Base-by-base conservation (phyloP, 1,140 invertebrate genomes). In the Neoseiulus cucumeris region DNA sequence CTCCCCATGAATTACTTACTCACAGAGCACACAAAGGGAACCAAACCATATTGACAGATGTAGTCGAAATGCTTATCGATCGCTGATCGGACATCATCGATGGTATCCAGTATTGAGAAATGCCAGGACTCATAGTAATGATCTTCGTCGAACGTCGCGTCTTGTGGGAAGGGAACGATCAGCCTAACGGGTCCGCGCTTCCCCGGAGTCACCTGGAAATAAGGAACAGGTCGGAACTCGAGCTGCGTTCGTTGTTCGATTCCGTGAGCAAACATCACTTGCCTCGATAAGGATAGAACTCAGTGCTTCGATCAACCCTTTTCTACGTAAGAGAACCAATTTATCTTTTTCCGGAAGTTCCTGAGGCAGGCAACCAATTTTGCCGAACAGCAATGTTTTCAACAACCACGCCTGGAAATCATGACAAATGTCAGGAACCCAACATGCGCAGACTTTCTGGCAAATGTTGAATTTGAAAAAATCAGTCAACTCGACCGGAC, bases 1-100 rank as follows among this genome's bases (percentile, higher is more conserved):
- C 33, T 39, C 33, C 33, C 4, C 33, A 39, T 39, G 9, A n/a
- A n/a, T n/a, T n/a, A 39, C 33, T 39, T 39, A 39, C 22, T 59
- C 33, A 59, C 51, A 25, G 51, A 59, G 51, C 25, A 59, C 33
- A 59, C 14, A 59, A 59, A 59, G 6, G 51, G 51, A 14, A 59
- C 51, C 51, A 59, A 18, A 29, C 51, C 51, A 20, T 59, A 59
- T 20, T 33, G 51, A 20, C 51, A 59, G 22, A 59, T 33, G 25
- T 33, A 17, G 17, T 59, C 51, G 51, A 59, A 59, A 9, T 59
- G 51, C 51, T n/a, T 25, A 14, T 59, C 51, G 22, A 59, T 25
- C 17, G 51, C 51, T 1, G 51, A 1, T 25, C 51, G 14, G 14
- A 59, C 25, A 12, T 59, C 51, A 2, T 29, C 14, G 14, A 33